A percentile compares a stretch with the other conserved stretches of the same genome.
Evolutionary conservation across 2,888 invertebrate species (phyloP).

Genomic region (Chymomyza amoena): DNA sequence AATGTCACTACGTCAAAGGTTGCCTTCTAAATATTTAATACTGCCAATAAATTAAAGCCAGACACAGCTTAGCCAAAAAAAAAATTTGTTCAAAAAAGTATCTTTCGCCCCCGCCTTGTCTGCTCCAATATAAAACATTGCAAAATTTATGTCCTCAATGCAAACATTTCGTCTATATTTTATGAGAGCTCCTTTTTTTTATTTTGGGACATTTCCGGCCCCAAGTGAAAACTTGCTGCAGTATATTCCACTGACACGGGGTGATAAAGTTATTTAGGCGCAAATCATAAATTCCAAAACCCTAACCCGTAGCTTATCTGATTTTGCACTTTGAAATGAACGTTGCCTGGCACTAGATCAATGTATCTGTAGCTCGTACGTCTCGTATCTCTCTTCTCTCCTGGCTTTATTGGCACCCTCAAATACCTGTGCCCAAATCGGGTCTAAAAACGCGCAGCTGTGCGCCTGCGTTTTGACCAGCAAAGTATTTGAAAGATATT

Average conservation of each 20-base stretch:
- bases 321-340: constrained; percentile 62
- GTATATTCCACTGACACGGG: constrained; percentile 22
- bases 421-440: not conserved
- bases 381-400: constrained; percentile 9
- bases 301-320: constrained; percentile 60
- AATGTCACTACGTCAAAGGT: no score
- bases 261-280: constrained; percentile 76
- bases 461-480: constrained; percentile 1
- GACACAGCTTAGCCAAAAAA: not conserved
- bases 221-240: constrained; percentile 20
- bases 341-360: constrained; percentile 58
- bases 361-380: constrained; percentile 28
- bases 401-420: constrained; percentile 30
- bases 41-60: not conserved
- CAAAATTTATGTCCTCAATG: constrained; percentile 38
- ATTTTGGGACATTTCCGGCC: constrained; percentile 56
- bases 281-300: constrained; percentile 74
- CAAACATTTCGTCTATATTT: constrained; percentile 63
- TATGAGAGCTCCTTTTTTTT: constrained; percentile 46
- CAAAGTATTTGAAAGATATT: constrained; percentile 35
- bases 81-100: not conserved
- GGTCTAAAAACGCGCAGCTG: not conserved
- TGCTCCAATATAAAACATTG: constrained; percentile 39
- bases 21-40: not conserved
- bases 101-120: not conserved